phyloP scores from a whole-genome alignment of 1,140 invertebrate species.

The Drosophila melanogaster region Release_6_plus_ISO1_MT NT_033779.5:1998501-1999000 shows the following conservation, averaged over 20 bases:
- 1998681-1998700: conserved; percentile 78
- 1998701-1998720: conserved; percentile 76
- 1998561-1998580: conserved; percentile 83
- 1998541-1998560: conserved; percentile 84
- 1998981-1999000: background rate
- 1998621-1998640: conserved; percentile 86
- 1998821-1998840: background rate
- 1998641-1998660: conserved; percentile 87
- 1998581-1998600: conserved; percentile 77
- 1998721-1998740: conserved; percentile 30
- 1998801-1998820: background rate
- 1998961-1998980: conserved; percentile 4
- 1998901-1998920: background rate
- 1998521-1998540: conserved; percentile 85
- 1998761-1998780: background rate
- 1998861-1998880: no score
- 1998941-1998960: conserved; percentile 14
- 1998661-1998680: conserved; percentile 85
- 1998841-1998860: no score
- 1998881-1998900: no score
- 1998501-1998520: conserved; percentile 86
- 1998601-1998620: conserved; percentile 86
- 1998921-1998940: conserved; percentile 14
- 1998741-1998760: background rate
- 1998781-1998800: background rate